phyloP scores from a whole-genome alignment of 2,113 vertebrate species.

The Nothobranchius furzeri region DNA sequence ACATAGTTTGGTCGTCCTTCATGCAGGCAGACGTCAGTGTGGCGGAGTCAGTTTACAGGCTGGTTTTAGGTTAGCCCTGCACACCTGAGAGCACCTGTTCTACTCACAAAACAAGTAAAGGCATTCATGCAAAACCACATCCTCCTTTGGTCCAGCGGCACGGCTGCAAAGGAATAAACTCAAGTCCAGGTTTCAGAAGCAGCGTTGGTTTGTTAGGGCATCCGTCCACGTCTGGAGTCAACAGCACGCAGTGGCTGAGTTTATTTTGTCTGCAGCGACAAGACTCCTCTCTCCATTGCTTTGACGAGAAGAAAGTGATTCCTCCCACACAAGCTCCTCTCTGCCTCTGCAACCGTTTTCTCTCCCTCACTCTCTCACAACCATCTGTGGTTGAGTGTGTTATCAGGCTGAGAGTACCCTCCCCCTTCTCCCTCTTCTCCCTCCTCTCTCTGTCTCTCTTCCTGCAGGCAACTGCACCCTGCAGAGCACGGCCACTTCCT shows the following conservation, averaged over 20 bases:
- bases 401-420: conserved; percentile 72
- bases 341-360: conserved; percentile 39
- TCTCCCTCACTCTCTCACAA: conserved; percentile 56
- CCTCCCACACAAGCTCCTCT: conserved; percentile 47
- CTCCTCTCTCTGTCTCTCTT: conserved; percentile 66
- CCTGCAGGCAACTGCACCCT: conserved; percentile 73
- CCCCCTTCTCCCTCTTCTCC: conserved; percentile 51
- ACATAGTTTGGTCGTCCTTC: conserved; percentile 7
- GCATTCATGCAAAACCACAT: conserved; percentile 37
- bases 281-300: conserved; percentile 34
- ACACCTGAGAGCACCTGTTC: conserved; percentile 62
- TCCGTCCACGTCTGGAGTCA: conserved; percentile 33
- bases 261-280: conserved; percentile 24
- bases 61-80: conserved; percentile 62
- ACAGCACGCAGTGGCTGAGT: conserved; percentile 26
- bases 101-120: conserved; percentile 25
- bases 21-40: conserved; percentile 6
- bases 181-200: conserved; percentile 20
- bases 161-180: conserved; percentile 7
- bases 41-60: conserved; percentile 64
- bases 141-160: conserved; percentile 32
- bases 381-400: conserved; percentile 75
- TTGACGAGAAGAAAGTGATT: conserved; percentile 44
- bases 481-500: conserved; percentile 86
- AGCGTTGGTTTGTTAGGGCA: conserved; percentile 22